Percentiles rank a stretch among this genome's conserved stretches.
These are phyloP conservation scores for Sitodiplosis mosellana DNA, from an alignment of 1,140 invertebrate genomes.

Conservation along the genomic window DNA sequence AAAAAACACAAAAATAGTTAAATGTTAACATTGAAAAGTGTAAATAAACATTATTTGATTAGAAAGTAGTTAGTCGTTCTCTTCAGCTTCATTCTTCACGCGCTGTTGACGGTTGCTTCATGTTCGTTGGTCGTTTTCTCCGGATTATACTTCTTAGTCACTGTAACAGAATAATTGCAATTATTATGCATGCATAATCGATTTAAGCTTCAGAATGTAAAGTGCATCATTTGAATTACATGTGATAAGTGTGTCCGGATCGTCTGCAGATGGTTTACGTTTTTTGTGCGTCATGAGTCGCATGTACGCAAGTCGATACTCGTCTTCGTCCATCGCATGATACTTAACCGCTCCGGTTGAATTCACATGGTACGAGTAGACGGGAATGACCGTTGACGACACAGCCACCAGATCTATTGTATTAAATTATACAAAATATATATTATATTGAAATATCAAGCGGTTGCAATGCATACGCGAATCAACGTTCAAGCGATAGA, in stretches of 20 bases:
- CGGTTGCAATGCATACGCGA: neutral
- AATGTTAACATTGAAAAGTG: too few relatives aligned
- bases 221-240: too few relatives aligned
- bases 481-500: neutral
- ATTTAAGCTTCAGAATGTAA: too few relatives aligned
- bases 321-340: constrained; percentile 11
- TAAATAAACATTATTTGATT: too few relatives aligned
- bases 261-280: constrained; percentile 10
- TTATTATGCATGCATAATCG: too few relatives aligned
- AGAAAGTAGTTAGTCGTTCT: too few relatives aligned
- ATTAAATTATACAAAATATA: neutral
- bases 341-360: constrained; percentile 19
- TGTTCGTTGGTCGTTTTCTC: too few relatives aligned
- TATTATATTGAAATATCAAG: neutral
- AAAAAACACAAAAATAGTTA: too few relatives aligned
- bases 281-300: constrained; percentile 17
- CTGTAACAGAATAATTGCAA: too few relatives aligned
- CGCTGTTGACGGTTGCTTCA: too few relatives aligned
- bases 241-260: neutral
- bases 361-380: constrained; percentile 36
- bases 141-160: too few relatives aligned
- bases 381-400: constrained; percentile 41
- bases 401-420: constrained; percentile 36
- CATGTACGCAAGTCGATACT: constrained; percentile 20
- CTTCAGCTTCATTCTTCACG: too few relatives aligned